These are phyloP conservation scores for Zygogramma bicolorata DNA, from an alignment of 2,888 invertebrate species.

Conservation along the genomic window DNA sequence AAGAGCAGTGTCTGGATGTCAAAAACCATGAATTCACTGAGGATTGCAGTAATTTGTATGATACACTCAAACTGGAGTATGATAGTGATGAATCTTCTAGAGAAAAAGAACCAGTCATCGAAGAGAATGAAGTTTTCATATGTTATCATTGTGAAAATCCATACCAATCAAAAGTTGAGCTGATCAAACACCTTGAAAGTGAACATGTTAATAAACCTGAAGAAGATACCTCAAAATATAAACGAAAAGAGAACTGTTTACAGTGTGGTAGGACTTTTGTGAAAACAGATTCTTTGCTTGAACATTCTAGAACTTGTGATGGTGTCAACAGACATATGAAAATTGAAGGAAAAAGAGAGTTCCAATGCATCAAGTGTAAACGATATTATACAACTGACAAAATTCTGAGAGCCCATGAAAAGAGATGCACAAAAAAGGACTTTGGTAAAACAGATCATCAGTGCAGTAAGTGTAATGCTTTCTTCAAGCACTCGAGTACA, in stretches of 20 bases:
- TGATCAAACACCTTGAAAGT: conserved; percentile 41
- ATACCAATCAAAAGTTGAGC: conserved; percentile 41
- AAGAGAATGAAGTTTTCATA: conserved; percentile 32
- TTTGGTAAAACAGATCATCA: conserved; percentile 37
- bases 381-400: conserved; percentile 48
- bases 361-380: conserved; percentile 44
- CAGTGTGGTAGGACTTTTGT: conserved; percentile 43
- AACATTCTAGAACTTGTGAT: conserved; percentile 37
- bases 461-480: conserved; percentile 38
- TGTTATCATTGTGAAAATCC: conserved; percentile 45
- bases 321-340: conserved; percentile 41
- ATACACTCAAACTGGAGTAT: conserved; percentile 28
- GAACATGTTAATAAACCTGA: conserved; percentile 32
- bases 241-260: conserved; percentile 32
- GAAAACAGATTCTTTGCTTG: conserved; percentile 34
- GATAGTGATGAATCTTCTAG: conserved; percentile 16
- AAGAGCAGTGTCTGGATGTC: conserved; percentile 39
- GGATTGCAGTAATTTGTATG: conserved; percentile 8
- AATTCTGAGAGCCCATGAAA: conserved; percentile 46
- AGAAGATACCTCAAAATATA: conserved; percentile 33
- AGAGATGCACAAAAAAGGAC: conserved; percentile 36
- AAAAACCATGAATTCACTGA: conserved; percentile 29
- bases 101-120: conserved; percentile 12
- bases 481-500: conserved; percentile 35
- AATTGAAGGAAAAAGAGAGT: conserved; percentile 25